These are phyloP conservation scores for Myripristis murdjan DNA, from an alignment of 2,797 vertebrate species.

Conservation along the genomic window DNA sequence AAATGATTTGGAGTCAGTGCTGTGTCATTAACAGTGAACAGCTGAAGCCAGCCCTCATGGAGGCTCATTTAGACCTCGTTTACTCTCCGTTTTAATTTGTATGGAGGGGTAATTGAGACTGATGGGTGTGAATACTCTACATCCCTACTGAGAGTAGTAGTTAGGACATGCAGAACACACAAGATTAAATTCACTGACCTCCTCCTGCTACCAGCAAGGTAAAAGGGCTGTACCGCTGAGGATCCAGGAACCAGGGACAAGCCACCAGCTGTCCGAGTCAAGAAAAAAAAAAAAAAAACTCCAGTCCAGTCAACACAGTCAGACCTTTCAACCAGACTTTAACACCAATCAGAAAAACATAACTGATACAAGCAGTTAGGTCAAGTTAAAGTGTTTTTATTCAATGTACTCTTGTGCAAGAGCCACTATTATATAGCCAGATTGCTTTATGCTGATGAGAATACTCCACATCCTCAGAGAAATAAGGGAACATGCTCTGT, in stretches of 20 bases:
- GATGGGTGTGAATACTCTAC: constrained; percentile 1
- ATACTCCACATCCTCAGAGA: constrained; percentile 6
- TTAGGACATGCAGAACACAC: constrained; percentile 7
- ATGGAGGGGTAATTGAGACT: constrained; percentile 10
- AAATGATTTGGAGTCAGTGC: constrained; percentile 1
- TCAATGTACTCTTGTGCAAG: too few relatives aligned
- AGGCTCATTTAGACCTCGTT: not conserved
- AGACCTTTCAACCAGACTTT: constrained; percentile 2
- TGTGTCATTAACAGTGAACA: not conserved
- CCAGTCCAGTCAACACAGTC: constrained; percentile 10
- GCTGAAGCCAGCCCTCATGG: constrained; percentile 3
- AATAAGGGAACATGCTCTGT: not conserved
- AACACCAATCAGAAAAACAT: not conserved
- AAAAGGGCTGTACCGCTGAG: constrained; percentile 34
- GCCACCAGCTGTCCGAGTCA: not conserved
- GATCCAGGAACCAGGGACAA: constrained; percentile 5
- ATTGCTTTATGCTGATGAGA: not conserved
- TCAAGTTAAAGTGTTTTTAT: too few relatives aligned
- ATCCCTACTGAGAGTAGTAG: constrained; percentile 21
- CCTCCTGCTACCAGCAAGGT: constrained; percentile 4
- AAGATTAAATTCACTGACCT: constrained; percentile 1
- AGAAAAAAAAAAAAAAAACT: too few relatives aligned
- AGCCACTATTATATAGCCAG: too few relatives aligned
- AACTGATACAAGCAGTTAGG: not conserved
- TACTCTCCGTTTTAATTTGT: constrained; percentile 21